phyloP scores from a whole-genome alignment of 2,113 vertebrate species.

The Hiodon alosoides region DNA sequence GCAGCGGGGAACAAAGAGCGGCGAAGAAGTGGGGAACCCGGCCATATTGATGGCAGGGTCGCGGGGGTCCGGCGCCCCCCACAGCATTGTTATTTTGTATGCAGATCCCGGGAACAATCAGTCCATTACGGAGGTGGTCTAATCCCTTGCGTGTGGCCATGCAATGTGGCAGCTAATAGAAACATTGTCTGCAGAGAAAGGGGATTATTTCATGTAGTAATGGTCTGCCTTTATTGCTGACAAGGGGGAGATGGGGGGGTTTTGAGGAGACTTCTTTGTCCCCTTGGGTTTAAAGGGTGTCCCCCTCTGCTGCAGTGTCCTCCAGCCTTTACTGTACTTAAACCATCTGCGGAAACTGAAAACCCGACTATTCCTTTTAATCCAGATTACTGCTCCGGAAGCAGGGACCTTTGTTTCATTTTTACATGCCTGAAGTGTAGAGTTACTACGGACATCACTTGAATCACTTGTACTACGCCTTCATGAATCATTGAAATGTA shows the following conservation, averaged over 20 bases:
- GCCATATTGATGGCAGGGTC: slow-evolving; percentile 35
- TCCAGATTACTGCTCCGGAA: neutral
- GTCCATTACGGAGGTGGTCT: slow-evolving; percentile 55
- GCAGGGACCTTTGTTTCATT: neutral
- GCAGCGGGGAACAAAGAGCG: slow-evolving; percentile 35
- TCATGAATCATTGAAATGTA: slow-evolving; percentile 2
- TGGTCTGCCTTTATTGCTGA: slow-evolving; percentile 44
- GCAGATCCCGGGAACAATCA: slow-evolving; percentile 50
- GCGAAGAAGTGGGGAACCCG: slow-evolving; percentile 23
- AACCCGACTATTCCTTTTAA: slow-evolving; percentile 8
- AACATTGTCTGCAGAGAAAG: slow-evolving; percentile 61
- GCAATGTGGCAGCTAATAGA: slow-evolving; percentile 51
- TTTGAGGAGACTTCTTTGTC: neutral
- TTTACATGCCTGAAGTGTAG: neutral
- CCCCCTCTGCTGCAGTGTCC: neutral
- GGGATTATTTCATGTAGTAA: slow-evolving; percentile 70
- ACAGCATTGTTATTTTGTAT: slow-evolving; percentile 39
- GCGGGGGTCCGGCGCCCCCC: slow-evolving; percentile 20
- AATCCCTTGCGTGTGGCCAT: slow-evolving; percentile 55
- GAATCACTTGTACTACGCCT: no score
- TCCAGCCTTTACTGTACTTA: neutral
- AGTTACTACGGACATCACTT: neutral
- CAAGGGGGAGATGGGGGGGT: slow-evolving; percentile 31
- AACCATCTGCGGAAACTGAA: slow-evolving; percentile 17
- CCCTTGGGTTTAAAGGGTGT: neutral